Evolutionary conservation across 2,113 vertebrate species (phyloP).

Genomic region (Cottus gobio): DNA sequence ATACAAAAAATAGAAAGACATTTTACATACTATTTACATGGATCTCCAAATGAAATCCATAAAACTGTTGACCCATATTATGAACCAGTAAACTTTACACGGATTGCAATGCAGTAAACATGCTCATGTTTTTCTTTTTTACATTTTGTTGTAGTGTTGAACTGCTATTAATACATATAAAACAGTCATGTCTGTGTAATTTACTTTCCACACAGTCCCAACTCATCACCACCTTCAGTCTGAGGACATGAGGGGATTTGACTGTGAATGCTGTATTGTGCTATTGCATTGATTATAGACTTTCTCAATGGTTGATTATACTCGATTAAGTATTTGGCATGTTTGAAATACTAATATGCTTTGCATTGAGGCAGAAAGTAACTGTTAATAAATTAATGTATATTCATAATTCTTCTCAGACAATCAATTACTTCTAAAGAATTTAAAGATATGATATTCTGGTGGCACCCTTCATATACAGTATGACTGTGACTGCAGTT

Average conservation of each 20-base stretch:
- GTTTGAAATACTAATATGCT: slow-evolving; percentile 1
- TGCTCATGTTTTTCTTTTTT: slow-evolving; percentile 2
- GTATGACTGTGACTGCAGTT: neutral
- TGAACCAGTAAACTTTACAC: slow-evolving; percentile 9
- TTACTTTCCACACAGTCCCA: neutral
- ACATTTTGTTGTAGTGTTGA: neutral
- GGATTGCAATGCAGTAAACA: slow-evolving; percentile 22
- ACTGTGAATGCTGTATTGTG: neutral
- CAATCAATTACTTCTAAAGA: neutral
- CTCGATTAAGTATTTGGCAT: slow-evolving; percentile 6
- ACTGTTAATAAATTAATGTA: neutral
- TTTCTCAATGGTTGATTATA: slow-evolving; percentile 1
- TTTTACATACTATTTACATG: slow-evolving; percentile 53
- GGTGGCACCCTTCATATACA: neutral
- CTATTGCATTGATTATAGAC: slow-evolving; percentile 10
- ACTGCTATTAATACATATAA: slow-evolving; percentile 2
- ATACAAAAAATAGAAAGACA: slow-evolving; percentile 57
- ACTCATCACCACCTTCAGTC: neutral
- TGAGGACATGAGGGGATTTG: neutral
- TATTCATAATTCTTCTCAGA: neutral
- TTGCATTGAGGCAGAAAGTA: slow-evolving; percentile 9
- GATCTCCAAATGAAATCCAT: slow-evolving; percentile 61
- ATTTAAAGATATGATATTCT: neutral
- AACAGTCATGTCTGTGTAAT: neutral
- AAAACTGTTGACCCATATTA: neutral